Conservation (phyloP, 2,797 vertebrate species). For the Lepus oiostolus region DNA sequence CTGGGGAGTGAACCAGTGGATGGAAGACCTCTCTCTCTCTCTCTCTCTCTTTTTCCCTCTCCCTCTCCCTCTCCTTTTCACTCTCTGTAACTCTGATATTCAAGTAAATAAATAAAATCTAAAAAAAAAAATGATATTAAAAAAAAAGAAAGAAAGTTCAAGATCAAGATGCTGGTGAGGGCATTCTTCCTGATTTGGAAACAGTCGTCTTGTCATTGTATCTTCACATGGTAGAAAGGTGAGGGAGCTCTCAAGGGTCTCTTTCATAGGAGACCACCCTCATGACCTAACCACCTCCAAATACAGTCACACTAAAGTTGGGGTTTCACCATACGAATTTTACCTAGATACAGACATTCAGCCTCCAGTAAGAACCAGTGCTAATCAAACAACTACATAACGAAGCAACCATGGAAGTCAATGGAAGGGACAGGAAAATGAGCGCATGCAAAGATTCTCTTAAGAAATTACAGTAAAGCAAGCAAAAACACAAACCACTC, state of each 20-base stretch:
- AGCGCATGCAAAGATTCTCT: conserved; percentile 84
- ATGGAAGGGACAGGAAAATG: conserved; percentile 84
- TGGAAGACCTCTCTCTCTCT: too few species aligned
- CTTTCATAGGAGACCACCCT: background rate
- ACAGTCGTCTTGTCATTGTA: background rate
- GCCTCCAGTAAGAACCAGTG: conserved; percentile 29
- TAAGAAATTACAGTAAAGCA: conserved; percentile 82
- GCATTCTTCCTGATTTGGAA: background rate
- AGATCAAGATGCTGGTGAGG: background rate
- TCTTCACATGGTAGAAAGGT: background rate
- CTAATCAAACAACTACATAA: conserved; percentile 84
- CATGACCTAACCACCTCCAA: background rate
- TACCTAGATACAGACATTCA: background rate
- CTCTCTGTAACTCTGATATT: too few species aligned
- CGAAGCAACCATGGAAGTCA: conserved; percentile 85
- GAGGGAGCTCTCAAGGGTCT: background rate
- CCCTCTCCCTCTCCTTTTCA: too few species aligned
- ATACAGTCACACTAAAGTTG: background rate
- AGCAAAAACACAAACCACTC: conserved; percentile 52
- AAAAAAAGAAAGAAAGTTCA: background rate
- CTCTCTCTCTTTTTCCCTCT: too few species aligned
- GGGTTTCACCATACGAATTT: background rate
- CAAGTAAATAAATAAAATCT: too few species aligned
- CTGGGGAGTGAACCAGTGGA: too few species aligned
- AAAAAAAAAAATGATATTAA: too few species aligned